Conservation (phyloP, 2,888 invertebrate genomes). For the Eilema sororculum region DNA sequence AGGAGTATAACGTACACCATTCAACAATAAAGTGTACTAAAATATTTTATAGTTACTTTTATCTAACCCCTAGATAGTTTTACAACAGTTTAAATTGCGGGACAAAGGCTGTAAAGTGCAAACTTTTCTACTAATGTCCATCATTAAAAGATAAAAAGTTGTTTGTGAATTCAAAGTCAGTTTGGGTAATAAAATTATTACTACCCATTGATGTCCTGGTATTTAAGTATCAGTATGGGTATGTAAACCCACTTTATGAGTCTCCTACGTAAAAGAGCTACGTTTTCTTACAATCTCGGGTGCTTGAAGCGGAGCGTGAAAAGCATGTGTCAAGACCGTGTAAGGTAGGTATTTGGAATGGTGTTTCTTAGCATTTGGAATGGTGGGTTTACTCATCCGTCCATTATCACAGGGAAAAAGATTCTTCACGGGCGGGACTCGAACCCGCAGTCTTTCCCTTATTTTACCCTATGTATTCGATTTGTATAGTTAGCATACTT, state of each 20-base stretch:
- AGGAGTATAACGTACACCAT: background rate
- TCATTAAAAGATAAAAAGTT: constrained; percentile 19
- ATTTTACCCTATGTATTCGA: too few relatives aligned
- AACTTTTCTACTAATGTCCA: constrained; percentile 18
- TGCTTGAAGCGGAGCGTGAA: too few relatives aligned
- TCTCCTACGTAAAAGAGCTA: too few relatives aligned
- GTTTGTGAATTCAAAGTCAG: constrained; percentile 9
- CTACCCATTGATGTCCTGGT: background rate
- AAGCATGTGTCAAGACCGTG: too few relatives aligned
- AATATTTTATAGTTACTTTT: background rate
- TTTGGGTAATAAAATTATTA: constrained; percentile 8
- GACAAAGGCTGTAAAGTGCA: constrained; percentile 7
- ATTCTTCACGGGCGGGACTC: too few relatives aligned
- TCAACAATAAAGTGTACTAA: constrained; percentile 6
- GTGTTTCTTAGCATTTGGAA: too few relatives aligned
- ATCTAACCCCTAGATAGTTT: constrained; percentile 6
- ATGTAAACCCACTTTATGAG: background rate
- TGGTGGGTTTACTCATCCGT: too few relatives aligned
- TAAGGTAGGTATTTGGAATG: too few relatives aligned
- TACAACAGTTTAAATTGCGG: constrained; percentile 3
- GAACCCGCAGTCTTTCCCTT: too few relatives aligned
- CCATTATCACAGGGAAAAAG: too few relatives aligned
- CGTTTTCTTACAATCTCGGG: too few relatives aligned
- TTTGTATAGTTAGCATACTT: too few relatives aligned
- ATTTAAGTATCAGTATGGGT: background rate